Evolutionary conservation across 2,888 invertebrate genomes (phyloP), one percentile per base, ranked within the genome.

Genomic region (Steromphala cineraria): DNA sequence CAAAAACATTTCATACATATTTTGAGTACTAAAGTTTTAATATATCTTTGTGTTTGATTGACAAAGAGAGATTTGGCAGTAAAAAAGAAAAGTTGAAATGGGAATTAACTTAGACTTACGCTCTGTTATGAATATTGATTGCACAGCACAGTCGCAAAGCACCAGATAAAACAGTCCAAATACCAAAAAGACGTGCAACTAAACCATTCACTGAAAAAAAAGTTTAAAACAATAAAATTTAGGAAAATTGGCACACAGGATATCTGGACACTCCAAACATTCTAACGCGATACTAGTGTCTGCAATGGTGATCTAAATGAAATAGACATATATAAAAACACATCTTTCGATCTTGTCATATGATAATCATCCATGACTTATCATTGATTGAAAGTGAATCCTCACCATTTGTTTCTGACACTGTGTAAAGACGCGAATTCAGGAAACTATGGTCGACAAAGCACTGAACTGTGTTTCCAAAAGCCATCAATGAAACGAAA

Each of bases 401-500:
- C 82, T 62, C 75, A 88, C 89, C 89, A 80, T 86, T 83, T 19
- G 71, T 81, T 36, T 81, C 56, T 67, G 80, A 78, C 2, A 78
- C 84, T 2, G 90, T 90, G 80, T 90, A 91, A 24, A 91, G 81
- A 46, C 86, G 84, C 52, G 85, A 84, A 53, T 80, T 78, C 13
- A 90, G 71, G 80, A 89, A 89, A 28, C 80, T 82, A 40, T 85
- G 86, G 75, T 87, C 87, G 24, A 85, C 77, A 82, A 90, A 92
- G 78, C 90, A 91, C 36, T 87, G 89, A 53, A 92, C 17, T 17
- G 91, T 89, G 78, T 90, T 91, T 80, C 91, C 91, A 62, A 92
- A 80, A 2, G 89, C 89, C 87, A 91, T 89, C 10, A 91, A 67
- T 13, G 89, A 90, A 2, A 91, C 88, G 78, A 92, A 83, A 67